These are phyloP conservation scores for Pyrgilauda ruficollis DNA, from an alignment of 2,113 vertebrate species.

Conservation along the genomic window DNA sequence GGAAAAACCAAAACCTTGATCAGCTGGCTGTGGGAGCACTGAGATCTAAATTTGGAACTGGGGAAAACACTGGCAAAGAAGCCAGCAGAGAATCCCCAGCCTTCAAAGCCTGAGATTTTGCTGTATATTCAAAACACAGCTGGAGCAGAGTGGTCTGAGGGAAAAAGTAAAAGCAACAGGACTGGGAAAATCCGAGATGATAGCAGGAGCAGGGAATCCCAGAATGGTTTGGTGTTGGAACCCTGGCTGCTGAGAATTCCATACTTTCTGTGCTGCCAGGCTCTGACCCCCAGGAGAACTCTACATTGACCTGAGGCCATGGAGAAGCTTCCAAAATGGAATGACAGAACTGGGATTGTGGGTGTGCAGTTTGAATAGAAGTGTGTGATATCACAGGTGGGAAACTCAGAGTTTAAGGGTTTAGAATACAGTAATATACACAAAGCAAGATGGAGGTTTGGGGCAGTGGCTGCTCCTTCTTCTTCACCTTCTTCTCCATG, in stretches of 20 bases:
- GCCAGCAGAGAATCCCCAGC: neutral
- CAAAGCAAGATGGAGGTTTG: neutral
- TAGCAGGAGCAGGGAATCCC: rapidly evolving
- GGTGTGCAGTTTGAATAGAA: neutral
- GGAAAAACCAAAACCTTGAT: neutral
- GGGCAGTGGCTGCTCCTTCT: neutral
- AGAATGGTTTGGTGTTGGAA: neutral
- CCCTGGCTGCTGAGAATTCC: neutral
- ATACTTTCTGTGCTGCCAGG: neutral
- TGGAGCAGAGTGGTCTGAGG: neutral
- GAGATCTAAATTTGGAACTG: neutral
- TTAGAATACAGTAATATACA: neutral
- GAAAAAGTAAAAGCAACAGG: neutral
- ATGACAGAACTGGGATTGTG: neutral
- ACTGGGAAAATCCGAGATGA: neutral
- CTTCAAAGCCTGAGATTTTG: neutral
- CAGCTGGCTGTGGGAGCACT: neutral
- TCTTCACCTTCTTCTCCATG: neutral
- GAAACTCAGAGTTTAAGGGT: neutral
- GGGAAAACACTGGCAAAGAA: neutral
- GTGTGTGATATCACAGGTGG: neutral
- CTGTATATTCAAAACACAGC: neutral
- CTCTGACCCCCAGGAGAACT: neutral
- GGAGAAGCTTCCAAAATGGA: neutral
- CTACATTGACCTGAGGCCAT: neutral